A percentile compares a stretch with the other conserved stretches of the same genome.
phyloP scores from a whole-genome alignment of 1,140 invertebrate species.

The Magallana gigas region DNA sequence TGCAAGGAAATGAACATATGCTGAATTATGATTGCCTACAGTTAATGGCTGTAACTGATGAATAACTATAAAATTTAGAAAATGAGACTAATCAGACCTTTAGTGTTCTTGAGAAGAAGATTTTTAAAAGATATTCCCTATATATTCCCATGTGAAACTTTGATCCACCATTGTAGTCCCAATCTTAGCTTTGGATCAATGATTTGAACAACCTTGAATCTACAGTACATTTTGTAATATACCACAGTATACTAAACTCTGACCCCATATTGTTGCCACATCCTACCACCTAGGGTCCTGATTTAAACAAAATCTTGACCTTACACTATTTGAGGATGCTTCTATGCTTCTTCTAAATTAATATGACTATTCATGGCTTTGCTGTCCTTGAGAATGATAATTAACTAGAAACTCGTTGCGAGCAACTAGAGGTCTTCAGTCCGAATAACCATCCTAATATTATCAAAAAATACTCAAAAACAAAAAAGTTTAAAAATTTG shows the following conservation, averaged over 20 bases:
- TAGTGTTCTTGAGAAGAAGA: neutral
- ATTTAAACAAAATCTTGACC: slow-evolving; percentile 16
- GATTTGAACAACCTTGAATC: neutral
- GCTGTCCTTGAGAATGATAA: neutral
- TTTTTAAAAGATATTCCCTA: no score
- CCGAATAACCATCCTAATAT: slow-evolving; percentile 15
- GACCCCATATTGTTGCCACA: slow-evolving; percentile 3
- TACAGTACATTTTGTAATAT: slow-evolving; percentile 16
- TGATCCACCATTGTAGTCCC: no score
- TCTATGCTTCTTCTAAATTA: no score
- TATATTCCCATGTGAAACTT: no score
- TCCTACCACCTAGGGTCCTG: neutral
- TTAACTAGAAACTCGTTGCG: slow-evolving; percentile 15
- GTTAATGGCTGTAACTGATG: slow-evolving; percentile 15
- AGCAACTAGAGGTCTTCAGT: slow-evolving; percentile 7
- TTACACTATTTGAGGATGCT: neutral
- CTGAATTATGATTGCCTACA: slow-evolving; percentile 15
- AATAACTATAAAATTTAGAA: slow-evolving; percentile 17
- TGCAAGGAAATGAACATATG: slow-evolving; percentile 15
- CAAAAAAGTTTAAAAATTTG: neutral
- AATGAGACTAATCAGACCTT: slow-evolving; percentile 15
- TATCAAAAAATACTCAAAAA: slow-evolving; percentile 17
- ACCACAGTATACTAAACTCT: slow-evolving; percentile 15
- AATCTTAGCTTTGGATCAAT: no score
- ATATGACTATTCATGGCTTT: no score